Percentiles rank a stretch among this genome's conserved stretches.
Evolutionary conservation across 1,140 invertebrate genomes (phyloP).

Genomic region (Euwallacea similis): DNA sequence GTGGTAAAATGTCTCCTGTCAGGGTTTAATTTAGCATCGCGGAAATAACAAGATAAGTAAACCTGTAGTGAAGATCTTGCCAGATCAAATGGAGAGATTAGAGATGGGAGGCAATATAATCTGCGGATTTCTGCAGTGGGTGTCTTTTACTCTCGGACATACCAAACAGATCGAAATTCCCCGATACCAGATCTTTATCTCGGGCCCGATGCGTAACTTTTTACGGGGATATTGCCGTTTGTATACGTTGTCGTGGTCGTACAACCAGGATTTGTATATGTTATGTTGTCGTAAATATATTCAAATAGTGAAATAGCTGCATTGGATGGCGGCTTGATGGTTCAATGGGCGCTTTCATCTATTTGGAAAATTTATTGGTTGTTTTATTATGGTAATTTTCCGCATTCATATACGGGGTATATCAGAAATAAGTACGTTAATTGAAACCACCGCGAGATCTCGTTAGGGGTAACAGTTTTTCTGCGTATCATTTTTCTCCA

Average conservation of each 20-base stretch:
- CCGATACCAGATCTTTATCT: neutral
- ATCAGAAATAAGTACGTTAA: no score
- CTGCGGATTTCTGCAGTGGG: neutral
- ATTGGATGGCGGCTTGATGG: no score
- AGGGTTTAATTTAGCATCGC: neutral
- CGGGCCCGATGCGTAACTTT: neutral
- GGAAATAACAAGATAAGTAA: constrained; percentile 4
- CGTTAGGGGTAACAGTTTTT: no score
- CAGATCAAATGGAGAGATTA: constrained; percentile 3
- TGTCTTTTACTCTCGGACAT: constrained; percentile 4
- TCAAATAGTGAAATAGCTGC: no score
- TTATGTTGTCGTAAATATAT: constrained; percentile 2
- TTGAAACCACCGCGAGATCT: no score
- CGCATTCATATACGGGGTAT: no score
- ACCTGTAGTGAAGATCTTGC: neutral
- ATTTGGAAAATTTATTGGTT: no score
- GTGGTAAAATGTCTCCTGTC: neutral
- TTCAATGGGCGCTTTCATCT: no score
- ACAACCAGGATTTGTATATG: constrained; percentile 1
- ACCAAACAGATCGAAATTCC: constrained; percentile 2
- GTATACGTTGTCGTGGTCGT: neutral
- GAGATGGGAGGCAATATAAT: neutral
- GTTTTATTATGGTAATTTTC: no score
- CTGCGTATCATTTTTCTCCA: no score
- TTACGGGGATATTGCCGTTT: neutral